Evolutionary conservation across 1,140 invertebrate genomes (phyloP).

Genomic region (Cydia amplana): DNA sequence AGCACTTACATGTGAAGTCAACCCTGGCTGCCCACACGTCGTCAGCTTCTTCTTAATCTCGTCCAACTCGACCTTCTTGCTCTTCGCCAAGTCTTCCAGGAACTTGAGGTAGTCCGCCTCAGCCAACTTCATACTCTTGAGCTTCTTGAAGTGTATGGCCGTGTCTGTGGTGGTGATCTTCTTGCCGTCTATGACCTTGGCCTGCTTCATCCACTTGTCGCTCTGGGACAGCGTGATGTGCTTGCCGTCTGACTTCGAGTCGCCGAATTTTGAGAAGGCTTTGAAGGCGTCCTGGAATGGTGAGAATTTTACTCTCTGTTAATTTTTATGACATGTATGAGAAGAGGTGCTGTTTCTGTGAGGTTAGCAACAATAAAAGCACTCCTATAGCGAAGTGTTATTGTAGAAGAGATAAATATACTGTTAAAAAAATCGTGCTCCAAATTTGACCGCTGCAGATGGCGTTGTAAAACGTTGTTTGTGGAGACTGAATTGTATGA

Average conservation of each 20-base stretch:
- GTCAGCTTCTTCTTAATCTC: slow-evolving; percentile 90
- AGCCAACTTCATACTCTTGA: slow-evolving; percentile 87
- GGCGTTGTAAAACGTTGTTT: too few species aligned
- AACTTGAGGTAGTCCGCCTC: slow-evolving; percentile 90
- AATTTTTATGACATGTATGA: too few species aligned
- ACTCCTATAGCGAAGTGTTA: too few species aligned
- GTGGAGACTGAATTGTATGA: too few species aligned
- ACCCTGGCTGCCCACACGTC: slow-evolving; percentile 87
- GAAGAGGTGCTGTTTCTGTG: too few species aligned
- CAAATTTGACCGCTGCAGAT: too few species aligned
- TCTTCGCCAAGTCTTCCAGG: slow-evolving; percentile 89
- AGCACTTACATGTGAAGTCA: slow-evolving; percentile 68
- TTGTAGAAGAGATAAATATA: too few species aligned
- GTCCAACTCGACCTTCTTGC: slow-evolving; percentile 86
- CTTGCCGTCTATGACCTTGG: slow-evolving; percentile 92
- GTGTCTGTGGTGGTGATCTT: slow-evolving; percentile 94
- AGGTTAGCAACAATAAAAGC: too few species aligned
- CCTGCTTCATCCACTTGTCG: slow-evolving; percentile 98
- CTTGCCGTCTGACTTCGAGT: slow-evolving; percentile 92
- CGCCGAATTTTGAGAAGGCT: slow-evolving; percentile 93
- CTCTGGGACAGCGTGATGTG: slow-evolving; percentile 92
- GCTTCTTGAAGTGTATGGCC: slow-evolving; percentile 93
- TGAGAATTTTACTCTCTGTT: neutral
- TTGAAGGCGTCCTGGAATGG: slow-evolving; percentile 79
- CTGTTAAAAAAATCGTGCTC: too few species aligned